Evolutionary conservation across 2,113 vertebrate species (phyloP).

Genomic region (Heterochromis multidens): DNA sequence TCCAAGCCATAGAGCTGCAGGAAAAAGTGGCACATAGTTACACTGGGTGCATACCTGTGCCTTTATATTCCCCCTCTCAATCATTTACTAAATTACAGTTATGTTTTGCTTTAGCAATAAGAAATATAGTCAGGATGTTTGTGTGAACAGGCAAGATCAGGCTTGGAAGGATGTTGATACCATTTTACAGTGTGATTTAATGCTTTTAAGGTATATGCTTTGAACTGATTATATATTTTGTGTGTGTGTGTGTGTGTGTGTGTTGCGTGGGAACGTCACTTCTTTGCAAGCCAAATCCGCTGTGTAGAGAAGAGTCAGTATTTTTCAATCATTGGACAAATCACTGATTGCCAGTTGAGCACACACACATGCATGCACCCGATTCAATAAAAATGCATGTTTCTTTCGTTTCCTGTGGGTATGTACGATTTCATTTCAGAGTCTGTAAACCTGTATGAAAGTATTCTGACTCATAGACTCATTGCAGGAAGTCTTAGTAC

Average conservation of each 20-base stretch:
- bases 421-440: neutral
- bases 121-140: neutral
- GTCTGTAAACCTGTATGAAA: neutral
- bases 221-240: neutral
- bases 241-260: rapidly evolving
- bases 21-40: neutral
- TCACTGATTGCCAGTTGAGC: neutral
- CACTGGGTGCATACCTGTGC: neutral
- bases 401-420: neutral
- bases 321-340: neutral
- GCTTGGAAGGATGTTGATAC: neutral
- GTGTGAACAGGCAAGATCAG: neutral
- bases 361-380: neutral
- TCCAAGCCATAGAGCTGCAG: neutral
- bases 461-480: neutral
- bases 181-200: neutral
- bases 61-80: neutral
- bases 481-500: neutral
- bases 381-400: neutral
- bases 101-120: neutral
- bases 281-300: neutral
- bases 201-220: neutral
- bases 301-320: neutral
- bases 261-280: neutral
- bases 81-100: neutral